Base-by-base conservation (phyloP, 1,140 invertebrate species). In the Ephestia elutella region DNA sequence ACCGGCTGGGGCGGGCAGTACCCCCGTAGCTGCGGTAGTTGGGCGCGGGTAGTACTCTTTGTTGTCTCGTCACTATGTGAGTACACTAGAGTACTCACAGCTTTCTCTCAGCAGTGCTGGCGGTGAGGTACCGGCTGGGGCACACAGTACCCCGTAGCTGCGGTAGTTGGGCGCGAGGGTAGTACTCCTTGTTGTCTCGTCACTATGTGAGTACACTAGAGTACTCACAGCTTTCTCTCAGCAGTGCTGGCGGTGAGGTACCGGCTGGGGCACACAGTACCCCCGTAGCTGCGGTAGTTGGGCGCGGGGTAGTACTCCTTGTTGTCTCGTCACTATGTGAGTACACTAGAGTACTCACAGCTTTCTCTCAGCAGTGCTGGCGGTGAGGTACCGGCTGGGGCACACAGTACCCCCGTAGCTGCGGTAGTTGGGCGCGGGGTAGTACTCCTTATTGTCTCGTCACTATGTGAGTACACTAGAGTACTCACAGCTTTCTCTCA, bases 271-370 rank as follows among this genome's bases (percentile, higher is more conserved):
- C 73, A 59, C 35, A 87, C 87, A 20, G 64, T 68, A 19, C 89
- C 87, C n/a, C 92, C 90, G 73, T 95, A 95, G 63, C 90, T 91
- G 68, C 91, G 91, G 80, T 94, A 95, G 78, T 92, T 90, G 8
- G 94, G 94, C 57, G 83, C 80, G 11, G 89, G 89, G 62, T 70
- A 71, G 82, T 87, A 93, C n/a, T 93, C 93, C 17, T 85, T 83
- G 4, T 90, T 90, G 58, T 89, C 90, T 82, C 0, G 93, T 94
- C 10, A 95, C 84, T 10, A 93, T 91, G 21, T 25, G 2, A 25
- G 21, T 2, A 25, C 2, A 25, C 7, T 25, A 7, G 21, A 25
- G n/a, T n/a, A n/a, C 21, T 61, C 0, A 92, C 91, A 75, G 80
- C 48, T 92, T 91, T 17, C 90, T 82, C 62, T 94, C 92, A 32